These are phyloP conservation scores for Amphimallon solstitiale DNA, from an alignment of 2,888 invertebrate genomes.

Conservation along the genomic window DNA sequence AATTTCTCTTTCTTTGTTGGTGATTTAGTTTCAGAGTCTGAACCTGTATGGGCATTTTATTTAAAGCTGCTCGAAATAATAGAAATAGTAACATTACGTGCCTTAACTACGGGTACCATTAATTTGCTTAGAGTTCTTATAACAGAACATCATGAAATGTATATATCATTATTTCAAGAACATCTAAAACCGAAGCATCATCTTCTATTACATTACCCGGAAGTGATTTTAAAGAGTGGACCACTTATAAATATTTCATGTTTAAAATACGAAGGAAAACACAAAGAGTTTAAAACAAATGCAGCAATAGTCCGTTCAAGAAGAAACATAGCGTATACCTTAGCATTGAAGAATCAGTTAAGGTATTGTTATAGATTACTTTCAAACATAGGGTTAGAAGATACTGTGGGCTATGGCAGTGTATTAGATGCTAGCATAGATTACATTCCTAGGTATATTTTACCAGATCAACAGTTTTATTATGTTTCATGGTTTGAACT, in stretches of 20 bases:
- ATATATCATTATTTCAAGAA: slow-evolving; percentile 37
- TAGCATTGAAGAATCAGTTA: slow-evolving; percentile 37
- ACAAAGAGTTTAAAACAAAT: slow-evolving; percentile 40
- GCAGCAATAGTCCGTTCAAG: slow-evolving; percentile 6
- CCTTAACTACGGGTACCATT: slow-evolving; percentile 14
- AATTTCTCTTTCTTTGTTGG: slow-evolving; percentile 47
- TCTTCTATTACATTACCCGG: slow-evolving; percentile 31
- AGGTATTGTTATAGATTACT: slow-evolving; percentile 38
- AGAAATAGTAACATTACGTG: slow-evolving; percentile 26
- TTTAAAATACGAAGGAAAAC: slow-evolving; percentile 41
- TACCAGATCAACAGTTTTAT: too few relatives aligned
- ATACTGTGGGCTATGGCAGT: too few relatives aligned
- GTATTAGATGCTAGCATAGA: too few relatives aligned
- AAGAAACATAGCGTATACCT: slow-evolving; percentile 39
- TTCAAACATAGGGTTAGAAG: slow-evolving; percentile 32
- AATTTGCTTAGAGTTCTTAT: slow-evolving; percentile 32
- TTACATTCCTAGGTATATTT: too few relatives aligned
- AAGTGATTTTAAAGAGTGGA: slow-evolving; percentile 33
- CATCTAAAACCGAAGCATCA: slow-evolving; percentile 36
- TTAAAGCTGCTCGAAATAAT: slow-evolving; percentile 38
- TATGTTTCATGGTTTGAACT: too few relatives aligned
- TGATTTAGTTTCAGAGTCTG: slow-evolving; percentile 40
- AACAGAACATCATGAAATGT: slow-evolving; percentile 36
- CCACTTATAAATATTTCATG: slow-evolving; percentile 34
- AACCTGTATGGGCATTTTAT: slow-evolving; percentile 43